Evolutionary conservation across 2,113 vertebrate species (phyloP).

Genomic region (Cheilinus undulatus): DNA sequence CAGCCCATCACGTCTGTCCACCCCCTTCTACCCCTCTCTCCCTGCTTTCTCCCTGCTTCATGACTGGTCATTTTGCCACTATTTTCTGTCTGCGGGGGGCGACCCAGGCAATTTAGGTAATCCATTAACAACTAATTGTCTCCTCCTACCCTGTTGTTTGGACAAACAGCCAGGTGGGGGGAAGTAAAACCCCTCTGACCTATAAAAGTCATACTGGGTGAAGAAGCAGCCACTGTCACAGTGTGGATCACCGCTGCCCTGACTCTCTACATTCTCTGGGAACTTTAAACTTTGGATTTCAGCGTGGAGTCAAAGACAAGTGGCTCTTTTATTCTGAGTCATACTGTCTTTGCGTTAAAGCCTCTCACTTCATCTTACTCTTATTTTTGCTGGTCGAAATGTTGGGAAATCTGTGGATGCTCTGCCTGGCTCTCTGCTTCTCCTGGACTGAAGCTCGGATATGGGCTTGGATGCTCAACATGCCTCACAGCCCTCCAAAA

Average conservation of each 20-base stretch:
- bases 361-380: neutral
- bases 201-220: constrained; percentile 78
- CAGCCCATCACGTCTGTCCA: constrained; percentile 57
- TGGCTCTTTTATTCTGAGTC: neutral
- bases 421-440: constrained; percentile 70
- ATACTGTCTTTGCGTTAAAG: neutral
- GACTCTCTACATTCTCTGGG: constrained; percentile 5
- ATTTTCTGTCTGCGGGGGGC: constrained; percentile 72
- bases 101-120: constrained; percentile 86
- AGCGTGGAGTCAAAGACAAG: neutral
- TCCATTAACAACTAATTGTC: constrained; percentile 92
- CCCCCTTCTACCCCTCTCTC: constrained; percentile 27
- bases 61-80: constrained; percentile 74
- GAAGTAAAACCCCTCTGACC: constrained; percentile 29
- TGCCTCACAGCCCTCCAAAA: constrained; percentile 84
- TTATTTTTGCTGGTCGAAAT: constrained; percentile 46
- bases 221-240: constrained; percentile 36
- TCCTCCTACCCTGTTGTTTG: constrained; percentile 85
- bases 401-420: constrained; percentile 56
- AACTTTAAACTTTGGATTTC: constrained; percentile 18
- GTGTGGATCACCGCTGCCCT: constrained; percentile 12
- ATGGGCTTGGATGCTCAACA: constrained; percentile 91
- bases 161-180: constrained; percentile 81
- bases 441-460: constrained; percentile 77
- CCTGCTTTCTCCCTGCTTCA: constrained; percentile 40